Conservation (phyloP, 2,113 vertebrate genomes). For the Crotalus helleri region DNA sequence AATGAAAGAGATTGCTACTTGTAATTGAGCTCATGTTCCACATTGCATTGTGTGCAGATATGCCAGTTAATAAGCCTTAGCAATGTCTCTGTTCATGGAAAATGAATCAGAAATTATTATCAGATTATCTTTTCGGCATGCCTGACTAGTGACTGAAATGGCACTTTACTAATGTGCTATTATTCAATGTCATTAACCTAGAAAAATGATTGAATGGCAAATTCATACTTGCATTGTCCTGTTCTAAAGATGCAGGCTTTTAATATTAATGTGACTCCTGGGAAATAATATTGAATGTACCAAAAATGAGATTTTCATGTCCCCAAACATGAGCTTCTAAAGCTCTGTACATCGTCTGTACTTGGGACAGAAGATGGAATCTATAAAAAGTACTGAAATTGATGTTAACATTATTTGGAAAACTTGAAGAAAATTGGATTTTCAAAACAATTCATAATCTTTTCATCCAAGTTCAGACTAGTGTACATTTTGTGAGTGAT, state of each 20-base stretch:
- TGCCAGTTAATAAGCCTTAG: conserved; percentile 76
- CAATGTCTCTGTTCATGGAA: conserved; percentile 74
- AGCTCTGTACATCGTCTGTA: background rate
- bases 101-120: conserved; percentile 76
- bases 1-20: conserved; percentile 73
- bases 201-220: conserved; percentile 77
- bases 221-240: conserved; percentile 65
- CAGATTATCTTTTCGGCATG: conserved; percentile 78
- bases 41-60: conserved; percentile 69
- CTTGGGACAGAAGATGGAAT: background rate
- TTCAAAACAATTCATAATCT: background rate
- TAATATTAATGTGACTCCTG: conserved; percentile 45
- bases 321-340: background rate
- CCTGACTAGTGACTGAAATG: conserved; percentile 76
- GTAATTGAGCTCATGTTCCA: conserved; percentile 62
- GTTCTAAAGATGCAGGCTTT: conserved; percentile 47
- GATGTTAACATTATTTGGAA: background rate
- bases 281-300: conserved; percentile 46
- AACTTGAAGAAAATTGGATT: background rate
- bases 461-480: background rate
- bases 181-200: conserved; percentile 80
- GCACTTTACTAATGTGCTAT: conserved; percentile 79
- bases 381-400: background rate
- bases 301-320: conserved; percentile 38
- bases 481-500: background rate